Evolutionary conservation across 2,113 vertebrate genomes (phyloP).

Genomic region (Lepisosteus oculatus): DNA sequence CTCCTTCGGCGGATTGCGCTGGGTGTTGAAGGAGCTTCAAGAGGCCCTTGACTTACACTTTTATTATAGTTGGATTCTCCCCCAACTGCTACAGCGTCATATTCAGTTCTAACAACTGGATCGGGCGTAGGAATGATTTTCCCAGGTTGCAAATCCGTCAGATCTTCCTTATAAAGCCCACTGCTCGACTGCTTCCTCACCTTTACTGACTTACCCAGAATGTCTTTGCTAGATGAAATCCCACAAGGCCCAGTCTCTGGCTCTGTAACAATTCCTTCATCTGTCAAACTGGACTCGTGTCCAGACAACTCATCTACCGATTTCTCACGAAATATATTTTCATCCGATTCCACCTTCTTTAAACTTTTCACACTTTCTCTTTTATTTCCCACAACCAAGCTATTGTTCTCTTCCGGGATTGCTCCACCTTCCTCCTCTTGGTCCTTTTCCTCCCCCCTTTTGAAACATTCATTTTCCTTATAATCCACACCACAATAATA

Average conservation of each 20-base stretch:
- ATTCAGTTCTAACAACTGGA: slow-evolving; percentile 40
- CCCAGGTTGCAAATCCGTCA: slow-evolving; percentile 21
- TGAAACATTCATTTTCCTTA: slow-evolving; percentile 59
- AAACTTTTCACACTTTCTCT: slow-evolving; percentile 34
- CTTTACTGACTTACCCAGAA: slow-evolving; percentile 59
- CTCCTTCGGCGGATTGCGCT: slow-evolving; percentile 79
- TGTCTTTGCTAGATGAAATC: slow-evolving; percentile 56
- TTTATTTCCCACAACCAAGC: slow-evolving; percentile 13
- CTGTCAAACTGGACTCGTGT: slow-evolving; percentile 86
- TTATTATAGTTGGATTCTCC: slow-evolving; percentile 48
- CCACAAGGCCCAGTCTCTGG: slow-evolving; percentile 61
- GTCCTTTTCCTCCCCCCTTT: slow-evolving; percentile 23
- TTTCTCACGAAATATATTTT: slow-evolving; percentile 60
- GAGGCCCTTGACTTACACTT: slow-evolving; percentile 38
- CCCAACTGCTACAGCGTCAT: slow-evolving; percentile 42
- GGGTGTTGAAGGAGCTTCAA: slow-evolving; percentile 76
- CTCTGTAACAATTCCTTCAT: slow-evolving; percentile 95
- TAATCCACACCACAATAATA: slow-evolving; percentile 42
- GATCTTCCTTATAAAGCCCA: slow-evolving; percentile 48
- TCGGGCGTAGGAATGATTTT: slow-evolving; percentile 23
- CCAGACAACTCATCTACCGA: slow-evolving; percentile 85
- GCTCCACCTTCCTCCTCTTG: slow-evolving; percentile 23
- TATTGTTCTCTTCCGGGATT: slow-evolving; percentile 14
- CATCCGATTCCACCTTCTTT: slow-evolving; percentile 57
- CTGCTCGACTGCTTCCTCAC: slow-evolving; percentile 64